These are phyloP conservation scores for Kryptopterus vitreolus DNA, from an alignment of 2,797 vertebrate genomes.

Conservation along the genomic window DNA sequence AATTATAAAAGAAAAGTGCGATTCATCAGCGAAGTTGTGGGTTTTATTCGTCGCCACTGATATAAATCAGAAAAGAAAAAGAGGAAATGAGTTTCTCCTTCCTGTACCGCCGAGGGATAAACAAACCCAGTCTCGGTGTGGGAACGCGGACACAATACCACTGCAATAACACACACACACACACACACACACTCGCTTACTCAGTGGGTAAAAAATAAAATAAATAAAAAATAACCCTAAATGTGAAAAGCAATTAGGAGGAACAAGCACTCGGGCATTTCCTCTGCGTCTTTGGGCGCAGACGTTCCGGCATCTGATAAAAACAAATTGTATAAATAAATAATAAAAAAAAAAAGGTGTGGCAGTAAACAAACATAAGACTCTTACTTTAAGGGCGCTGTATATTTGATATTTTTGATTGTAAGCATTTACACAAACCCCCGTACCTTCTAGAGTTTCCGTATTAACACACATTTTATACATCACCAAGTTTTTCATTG, in stretches of 20 bases:
- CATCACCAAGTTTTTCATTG: background rate
- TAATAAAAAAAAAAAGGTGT: background rate
- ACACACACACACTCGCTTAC: no score
- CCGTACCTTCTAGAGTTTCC: background rate
- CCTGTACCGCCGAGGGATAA: constrained; percentile 5
- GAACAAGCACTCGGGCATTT: constrained; percentile 33
- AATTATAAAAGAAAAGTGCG: no score
- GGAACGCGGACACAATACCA: constrained; percentile 19
- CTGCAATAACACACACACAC: background rate
- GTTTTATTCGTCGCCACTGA: constrained; percentile 65
- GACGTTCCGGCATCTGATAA: constrained; percentile 37
- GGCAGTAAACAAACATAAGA: constrained; percentile 6
- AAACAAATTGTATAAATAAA: no score
- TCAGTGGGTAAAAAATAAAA: background rate
- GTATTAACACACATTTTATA: background rate
- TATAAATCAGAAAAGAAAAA: constrained; percentile 60
- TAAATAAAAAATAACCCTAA: background rate
- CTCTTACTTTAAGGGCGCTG: background rate
- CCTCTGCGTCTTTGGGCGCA: constrained; percentile 27
- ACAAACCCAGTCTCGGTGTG: background rate
- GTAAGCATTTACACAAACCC: background rate
- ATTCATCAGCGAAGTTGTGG: constrained; percentile 48
- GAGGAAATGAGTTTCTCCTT: constrained; percentile 26
- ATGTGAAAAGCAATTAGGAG: constrained; percentile 26
- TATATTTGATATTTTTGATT: background rate